A percentile compares a stretch with the other conserved stretches of the same genome.
phyloP scores from a whole-genome alignment of 2,797 vertebrate genomes.

The Menidia menidia region DNA sequence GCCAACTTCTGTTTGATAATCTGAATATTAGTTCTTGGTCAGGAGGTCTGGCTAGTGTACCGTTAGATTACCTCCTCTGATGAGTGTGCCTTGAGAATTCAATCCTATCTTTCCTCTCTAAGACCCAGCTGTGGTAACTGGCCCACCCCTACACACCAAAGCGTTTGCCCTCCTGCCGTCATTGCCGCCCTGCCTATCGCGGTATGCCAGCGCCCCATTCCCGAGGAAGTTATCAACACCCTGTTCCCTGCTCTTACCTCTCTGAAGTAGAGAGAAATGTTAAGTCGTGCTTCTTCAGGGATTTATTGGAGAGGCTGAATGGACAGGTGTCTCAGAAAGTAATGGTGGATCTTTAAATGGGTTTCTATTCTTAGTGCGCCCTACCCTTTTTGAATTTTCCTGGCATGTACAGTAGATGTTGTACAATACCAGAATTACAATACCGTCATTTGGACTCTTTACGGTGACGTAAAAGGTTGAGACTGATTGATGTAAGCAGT shows the following conservation, averaged over 20 bases:
- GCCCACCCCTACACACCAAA: constrained; percentile 55
- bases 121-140: constrained; percentile 69
- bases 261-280: constrained; percentile 59
- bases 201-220: constrained; percentile 59
- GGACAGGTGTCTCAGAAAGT: constrained; percentile 69
- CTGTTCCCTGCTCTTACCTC: constrained; percentile 61
- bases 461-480: too few relatives aligned
- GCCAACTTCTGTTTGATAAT: constrained; percentile 78
- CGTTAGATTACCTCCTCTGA: constrained; percentile 71
- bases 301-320: constrained; percentile 64
- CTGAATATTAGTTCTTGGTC: constrained; percentile 77
- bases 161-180: constrained; percentile 43
- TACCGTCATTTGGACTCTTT: constrained; percentile 26
- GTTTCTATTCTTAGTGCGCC: constrained; percentile 65
- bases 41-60: constrained; percentile 60
- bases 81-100: constrained; percentile 57
- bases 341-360: constrained; percentile 66
- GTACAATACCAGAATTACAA: constrained; percentile 26
- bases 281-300: constrained; percentile 65
- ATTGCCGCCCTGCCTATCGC: constrained; percentile 50
- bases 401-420: constrained; percentile 43
- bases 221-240: constrained; percentile 71
- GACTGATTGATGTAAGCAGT: too few relatives aligned
- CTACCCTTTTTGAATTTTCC: constrained; percentile 42
- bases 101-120: constrained; percentile 71